phyloP scores from a whole-genome alignment of 1,140 invertebrate genomes.

The Aphelinus atriplicis region DNA sequence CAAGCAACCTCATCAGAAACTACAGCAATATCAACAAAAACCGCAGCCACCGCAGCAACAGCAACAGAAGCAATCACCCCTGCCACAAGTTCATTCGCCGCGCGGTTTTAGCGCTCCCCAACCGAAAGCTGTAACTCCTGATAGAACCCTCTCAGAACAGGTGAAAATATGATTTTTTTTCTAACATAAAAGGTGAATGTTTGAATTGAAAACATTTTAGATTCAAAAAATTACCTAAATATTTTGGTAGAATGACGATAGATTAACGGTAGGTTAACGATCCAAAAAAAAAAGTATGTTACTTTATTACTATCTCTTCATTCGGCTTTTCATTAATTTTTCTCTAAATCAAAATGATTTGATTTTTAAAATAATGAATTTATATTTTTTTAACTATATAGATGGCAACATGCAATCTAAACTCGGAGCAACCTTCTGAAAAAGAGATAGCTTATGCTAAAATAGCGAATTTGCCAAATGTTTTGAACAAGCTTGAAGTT shows the following conservation, averaged over 20 bases:
- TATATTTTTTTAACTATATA: background rate
- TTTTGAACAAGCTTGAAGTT: slow-evolving; percentile 19
- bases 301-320: too few species aligned
- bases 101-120: background rate
- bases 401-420: slow-evolving; percentile 1
- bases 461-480: slow-evolving; percentile 7
- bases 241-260: too few species aligned
- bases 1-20: slow-evolving; percentile 1
- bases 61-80: too few species aligned
- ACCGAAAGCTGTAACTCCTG: background rate
- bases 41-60: background rate
- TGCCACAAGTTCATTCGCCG: background rate
- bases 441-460: slow-evolving; percentile 1
- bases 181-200: too few species aligned
- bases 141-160: background rate
- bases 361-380: too few species aligned
- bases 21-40: background rate
- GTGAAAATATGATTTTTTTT: background rate
- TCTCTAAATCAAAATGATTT: too few species aligned
- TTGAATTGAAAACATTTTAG: too few species aligned
- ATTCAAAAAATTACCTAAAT: background rate
- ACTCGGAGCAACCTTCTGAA: background rate
- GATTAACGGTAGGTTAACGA: too few species aligned
- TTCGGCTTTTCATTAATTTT: too few species aligned
- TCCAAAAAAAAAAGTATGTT: too few species aligned